Percentiles rank a stretch among this genome's conserved stretches.
These are phyloP conservation scores for Spilosoma lubricipeda DNA, from an alignment of 2,888 invertebrate species.

Conservation along the genomic window DNA sequence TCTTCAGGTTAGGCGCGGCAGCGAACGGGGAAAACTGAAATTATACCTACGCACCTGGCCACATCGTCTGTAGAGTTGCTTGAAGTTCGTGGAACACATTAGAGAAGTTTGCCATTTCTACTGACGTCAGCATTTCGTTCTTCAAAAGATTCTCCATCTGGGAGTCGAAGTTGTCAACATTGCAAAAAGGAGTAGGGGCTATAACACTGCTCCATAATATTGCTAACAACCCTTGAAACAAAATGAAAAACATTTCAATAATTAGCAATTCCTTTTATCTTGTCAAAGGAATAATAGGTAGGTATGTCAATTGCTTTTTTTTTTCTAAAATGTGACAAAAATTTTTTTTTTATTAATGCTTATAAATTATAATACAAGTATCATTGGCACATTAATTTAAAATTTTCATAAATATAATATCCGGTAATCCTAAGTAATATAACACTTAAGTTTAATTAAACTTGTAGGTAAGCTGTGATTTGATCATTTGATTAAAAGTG, in stretches of 20 bases:
- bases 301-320: too few relatives aligned
- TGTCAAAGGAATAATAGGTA: background rate
- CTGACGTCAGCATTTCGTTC: conserved; percentile 14
- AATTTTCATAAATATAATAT: too few relatives aligned
- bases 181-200: conserved; percentile 4
- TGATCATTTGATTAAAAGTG: too few relatives aligned
- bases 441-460: too few relatives aligned
- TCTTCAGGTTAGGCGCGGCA: too few relatives aligned
- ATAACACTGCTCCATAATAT: background rate
- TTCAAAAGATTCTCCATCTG: conserved; percentile 19
- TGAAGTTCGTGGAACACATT: conserved; percentile 17
- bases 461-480: too few relatives aligned
- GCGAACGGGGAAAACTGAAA: too few relatives aligned
- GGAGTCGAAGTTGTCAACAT: conserved; percentile 21
- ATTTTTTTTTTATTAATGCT: too few relatives aligned
- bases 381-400: too few relatives aligned
- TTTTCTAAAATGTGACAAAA: background rate
- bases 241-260: background rate
- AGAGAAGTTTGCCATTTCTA: conserved; percentile 18
- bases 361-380: too few relatives aligned
- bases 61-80: conserved; percentile 4
- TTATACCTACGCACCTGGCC: conserved; percentile 21
- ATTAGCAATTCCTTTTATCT: background rate
- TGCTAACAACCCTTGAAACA: conserved; percentile 5
- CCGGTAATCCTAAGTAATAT: too few relatives aligned